Conservation (phyloP, 2,797 vertebrate genomes). For the Monodelphis domestica region DNA sequence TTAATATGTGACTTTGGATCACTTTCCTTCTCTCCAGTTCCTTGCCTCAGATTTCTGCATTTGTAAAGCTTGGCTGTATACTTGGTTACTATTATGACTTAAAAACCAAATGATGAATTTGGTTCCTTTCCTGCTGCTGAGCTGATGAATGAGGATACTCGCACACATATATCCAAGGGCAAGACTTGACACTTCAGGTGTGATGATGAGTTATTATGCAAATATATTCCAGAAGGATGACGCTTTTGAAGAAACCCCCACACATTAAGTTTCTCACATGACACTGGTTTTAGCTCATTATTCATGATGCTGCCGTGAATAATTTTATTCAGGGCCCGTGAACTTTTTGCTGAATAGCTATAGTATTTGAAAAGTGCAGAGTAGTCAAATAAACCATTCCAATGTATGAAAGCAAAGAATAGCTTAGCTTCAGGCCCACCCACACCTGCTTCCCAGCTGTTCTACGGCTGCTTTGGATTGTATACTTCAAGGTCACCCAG, state of each 20-base stretch:
- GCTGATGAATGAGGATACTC: neutral
- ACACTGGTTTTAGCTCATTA: neutral
- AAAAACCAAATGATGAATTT: neutral
- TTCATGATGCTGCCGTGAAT: neutral
- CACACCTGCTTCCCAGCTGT: conserved; percentile 41
- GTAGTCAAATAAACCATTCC: neutral
- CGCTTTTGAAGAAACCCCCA: conserved; percentile 42
- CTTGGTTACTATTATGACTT: neutral
- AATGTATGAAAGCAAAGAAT: neutral
- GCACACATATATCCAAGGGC: neutral
- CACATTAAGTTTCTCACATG: neutral
- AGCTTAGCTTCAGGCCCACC: conserved; percentile 15
- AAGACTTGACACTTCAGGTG: conserved; percentile 14
- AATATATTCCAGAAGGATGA: conserved; percentile 23
- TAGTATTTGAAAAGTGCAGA: conserved; percentile 37
- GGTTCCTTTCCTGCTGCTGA: neutral
- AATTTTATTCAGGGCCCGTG: conserved; percentile 10
- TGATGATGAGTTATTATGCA: conserved; percentile 30
- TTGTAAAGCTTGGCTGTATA: neutral
- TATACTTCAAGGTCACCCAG: conserved; percentile 1
- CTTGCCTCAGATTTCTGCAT: neutral
- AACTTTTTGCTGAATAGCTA: conserved; percentile 53
- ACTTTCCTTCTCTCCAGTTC: neutral
- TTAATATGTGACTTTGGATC: neutral
- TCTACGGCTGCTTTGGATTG: conserved; percentile 20